Evolutionary conservation across 2,888 invertebrate species (phyloP).

Genomic region (Lasioglossum vierecki): DNA sequence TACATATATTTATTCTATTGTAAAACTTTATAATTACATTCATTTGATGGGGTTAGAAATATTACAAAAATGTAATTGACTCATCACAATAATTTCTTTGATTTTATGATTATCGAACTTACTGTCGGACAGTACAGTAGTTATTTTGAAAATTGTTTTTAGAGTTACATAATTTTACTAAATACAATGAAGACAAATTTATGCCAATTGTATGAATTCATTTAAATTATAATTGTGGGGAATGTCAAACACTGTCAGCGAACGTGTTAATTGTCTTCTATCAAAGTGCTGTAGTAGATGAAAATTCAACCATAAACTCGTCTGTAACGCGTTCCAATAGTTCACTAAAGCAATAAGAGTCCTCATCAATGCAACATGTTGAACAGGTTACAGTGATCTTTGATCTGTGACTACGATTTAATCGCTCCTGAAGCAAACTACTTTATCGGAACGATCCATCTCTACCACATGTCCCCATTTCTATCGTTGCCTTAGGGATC

Average conservation of each 20-base stretch:
- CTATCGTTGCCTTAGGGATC: background rate
- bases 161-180: background rate
- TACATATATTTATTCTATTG: background rate
- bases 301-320: background rate
- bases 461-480: background rate
- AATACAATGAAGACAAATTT: too few relatives aligned
- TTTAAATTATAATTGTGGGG: background rate
- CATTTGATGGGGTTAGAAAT: too few relatives aligned
- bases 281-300: background rate
- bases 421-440: background rate
- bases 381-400: background rate
- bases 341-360: background rate
- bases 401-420: background rate
- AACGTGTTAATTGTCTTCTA: slow-evolving; percentile 1
- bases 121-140: background rate
- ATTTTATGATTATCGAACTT: background rate
- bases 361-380: background rate
- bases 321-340: background rate
- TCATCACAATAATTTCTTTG: too few relatives aligned
- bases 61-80: too few relatives aligned
- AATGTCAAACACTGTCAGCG: background rate
- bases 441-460: background rate
- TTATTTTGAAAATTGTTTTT: background rate
- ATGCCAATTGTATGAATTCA: background rate
- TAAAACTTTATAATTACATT: background rate